Evolutionary conservation across 2,888 invertebrate species (phyloP).

Genomic region (Drosophila antonietae): DNA sequence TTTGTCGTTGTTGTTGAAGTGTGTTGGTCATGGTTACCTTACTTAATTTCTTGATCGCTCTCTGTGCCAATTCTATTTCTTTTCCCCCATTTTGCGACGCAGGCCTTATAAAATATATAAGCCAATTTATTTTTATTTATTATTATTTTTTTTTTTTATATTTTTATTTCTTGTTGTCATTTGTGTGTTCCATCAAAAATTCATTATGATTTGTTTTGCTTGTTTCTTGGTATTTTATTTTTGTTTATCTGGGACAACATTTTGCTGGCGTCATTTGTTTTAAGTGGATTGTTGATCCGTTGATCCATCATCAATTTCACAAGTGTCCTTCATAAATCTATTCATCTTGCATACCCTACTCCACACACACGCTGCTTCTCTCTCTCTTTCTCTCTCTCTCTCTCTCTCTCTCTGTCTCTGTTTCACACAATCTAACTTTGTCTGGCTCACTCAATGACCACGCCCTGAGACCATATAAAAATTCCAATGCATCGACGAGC

Average conservation of each 20-base stretch:
- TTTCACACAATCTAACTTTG: neutral
- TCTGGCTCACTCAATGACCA: constrained; percentile 10
- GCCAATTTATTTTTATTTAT: constrained; percentile 20
- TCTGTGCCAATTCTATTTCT: constrained; percentile 56
- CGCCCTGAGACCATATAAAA: constrained; percentile 46
- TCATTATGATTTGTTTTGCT: constrained; percentile 42
- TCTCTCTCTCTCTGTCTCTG: neutral
- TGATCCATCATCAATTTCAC: constrained; percentile 38
- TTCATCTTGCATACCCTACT: constrained; percentile 7
- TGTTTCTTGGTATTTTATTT: constrained; percentile 8
- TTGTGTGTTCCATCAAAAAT: constrained; percentile 44
- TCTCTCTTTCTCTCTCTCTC: neutral
- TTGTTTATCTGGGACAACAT: constrained; percentile 31
- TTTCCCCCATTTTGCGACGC: constrained; percentile 17
- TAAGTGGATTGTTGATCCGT: constrained; percentile 39
- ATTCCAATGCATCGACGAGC: constrained; percentile 50
- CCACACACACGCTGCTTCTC: neutral
- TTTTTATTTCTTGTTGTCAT: constrained; percentile 9
- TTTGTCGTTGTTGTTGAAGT: constrained; percentile 11
- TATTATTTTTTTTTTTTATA: constrained; percentile 35
- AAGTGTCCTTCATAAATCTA: constrained; percentile 38
- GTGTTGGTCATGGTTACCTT: constrained; percentile 25
- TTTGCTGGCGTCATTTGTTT: constrained; percentile 45
- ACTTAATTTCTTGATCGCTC: constrained; percentile 30
- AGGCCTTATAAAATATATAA: constrained; percentile 57